Conservation (phyloP, 2,888 invertebrate species). For the Clepsis dumicolana region DNA sequence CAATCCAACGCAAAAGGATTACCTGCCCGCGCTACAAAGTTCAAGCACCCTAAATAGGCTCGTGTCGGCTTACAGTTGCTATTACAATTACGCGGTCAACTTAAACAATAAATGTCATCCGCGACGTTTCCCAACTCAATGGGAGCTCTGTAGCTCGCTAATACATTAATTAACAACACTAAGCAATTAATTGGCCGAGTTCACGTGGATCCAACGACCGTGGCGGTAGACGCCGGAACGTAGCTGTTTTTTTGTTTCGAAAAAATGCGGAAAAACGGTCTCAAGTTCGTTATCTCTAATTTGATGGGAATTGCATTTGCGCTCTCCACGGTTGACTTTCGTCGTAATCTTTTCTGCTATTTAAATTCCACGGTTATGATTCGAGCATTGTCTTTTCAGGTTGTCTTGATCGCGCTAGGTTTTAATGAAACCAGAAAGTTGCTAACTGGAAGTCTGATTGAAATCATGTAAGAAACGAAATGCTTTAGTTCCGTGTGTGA, state of each 20-base stretch:
- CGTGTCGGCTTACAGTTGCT: slow-evolving; percentile 20
- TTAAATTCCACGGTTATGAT: slow-evolving; percentile 47
- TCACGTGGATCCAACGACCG: slow-evolving; percentile 63
- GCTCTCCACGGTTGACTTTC: slow-evolving; percentile 48
- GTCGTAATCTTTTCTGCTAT: slow-evolving; percentile 50
- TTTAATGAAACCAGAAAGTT: slow-evolving; percentile 33
- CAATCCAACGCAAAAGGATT: slow-evolving; percentile 20
- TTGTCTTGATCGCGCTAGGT: slow-evolving; percentile 43
- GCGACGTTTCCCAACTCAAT: slow-evolving; percentile 40
- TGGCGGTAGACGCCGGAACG: slow-evolving; percentile 51
- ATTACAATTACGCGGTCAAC: slow-evolving; percentile 40
- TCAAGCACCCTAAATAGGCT: slow-evolving; percentile 23
- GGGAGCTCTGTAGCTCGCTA: slow-evolving; percentile 47
- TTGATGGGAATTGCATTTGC: slow-evolving; percentile 57
- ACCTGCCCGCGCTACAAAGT: slow-evolving; percentile 6
- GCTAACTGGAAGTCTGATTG: slow-evolving; percentile 18
- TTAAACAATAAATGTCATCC: slow-evolving; percentile 46
- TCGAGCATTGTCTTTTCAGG: slow-evolving; percentile 47
- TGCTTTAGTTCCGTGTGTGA: not conserved
- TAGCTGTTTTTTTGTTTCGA: slow-evolving; percentile 44
- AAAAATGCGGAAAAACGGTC: slow-evolving; percentile 59
- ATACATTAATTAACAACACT: slow-evolving; percentile 64
- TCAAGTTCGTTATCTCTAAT: slow-evolving; percentile 55
- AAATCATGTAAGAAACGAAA: slow-evolving; percentile 12
- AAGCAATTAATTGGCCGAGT: slow-evolving; percentile 67